These are phyloP conservation scores for Chrysemys picta DNA, from an alignment of 2,113 vertebrate genomes.

Conservation along the genomic window DNA sequence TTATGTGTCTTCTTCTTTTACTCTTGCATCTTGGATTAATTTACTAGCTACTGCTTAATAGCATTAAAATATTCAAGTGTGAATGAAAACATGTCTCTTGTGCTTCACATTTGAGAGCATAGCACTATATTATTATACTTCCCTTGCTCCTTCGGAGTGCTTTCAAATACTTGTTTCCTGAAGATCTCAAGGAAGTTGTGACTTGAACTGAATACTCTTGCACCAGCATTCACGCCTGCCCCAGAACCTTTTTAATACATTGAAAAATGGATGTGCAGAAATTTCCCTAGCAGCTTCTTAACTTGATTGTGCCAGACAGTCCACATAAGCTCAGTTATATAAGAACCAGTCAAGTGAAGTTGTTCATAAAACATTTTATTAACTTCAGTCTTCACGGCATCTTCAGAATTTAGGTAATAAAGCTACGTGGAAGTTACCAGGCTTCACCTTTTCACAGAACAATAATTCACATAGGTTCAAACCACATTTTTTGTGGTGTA, in stretches of 20 bases:
- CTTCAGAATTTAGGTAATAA: constrained; percentile 77
- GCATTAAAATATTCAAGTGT: constrained; percentile 65
- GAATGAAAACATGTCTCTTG: constrained; percentile 62
- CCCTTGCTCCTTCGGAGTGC: constrained; percentile 11
- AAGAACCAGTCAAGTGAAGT: constrained; percentile 67
- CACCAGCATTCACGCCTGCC: not conserved
- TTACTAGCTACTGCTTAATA: constrained; percentile 56
- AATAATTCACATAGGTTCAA: constrained; percentile 57
- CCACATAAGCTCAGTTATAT: constrained; percentile 71
- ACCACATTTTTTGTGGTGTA: constrained; percentile 46
- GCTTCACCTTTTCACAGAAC: constrained; percentile 67
- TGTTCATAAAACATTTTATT: constrained; percentile 80
- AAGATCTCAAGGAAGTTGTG: constrained; percentile 28
- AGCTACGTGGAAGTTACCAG: constrained; percentile 63
- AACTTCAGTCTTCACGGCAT: constrained; percentile 66
- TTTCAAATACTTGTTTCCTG: constrained; percentile 41
- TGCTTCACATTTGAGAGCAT: constrained; percentile 19
- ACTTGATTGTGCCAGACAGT: constrained; percentile 56
- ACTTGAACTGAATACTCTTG: constrained; percentile 38
- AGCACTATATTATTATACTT: constrained; percentile 24
- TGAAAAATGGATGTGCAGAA: constrained; percentile 45
- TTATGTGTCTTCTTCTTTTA: constrained; percentile 49
- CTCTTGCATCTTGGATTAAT: constrained; percentile 59
- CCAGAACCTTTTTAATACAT: constrained; percentile 46
- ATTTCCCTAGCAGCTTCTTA: constrained; percentile 65